Base-by-base conservation (phyloP, 2,888 invertebrate genomes). In the Erebia aethiops region DNA sequence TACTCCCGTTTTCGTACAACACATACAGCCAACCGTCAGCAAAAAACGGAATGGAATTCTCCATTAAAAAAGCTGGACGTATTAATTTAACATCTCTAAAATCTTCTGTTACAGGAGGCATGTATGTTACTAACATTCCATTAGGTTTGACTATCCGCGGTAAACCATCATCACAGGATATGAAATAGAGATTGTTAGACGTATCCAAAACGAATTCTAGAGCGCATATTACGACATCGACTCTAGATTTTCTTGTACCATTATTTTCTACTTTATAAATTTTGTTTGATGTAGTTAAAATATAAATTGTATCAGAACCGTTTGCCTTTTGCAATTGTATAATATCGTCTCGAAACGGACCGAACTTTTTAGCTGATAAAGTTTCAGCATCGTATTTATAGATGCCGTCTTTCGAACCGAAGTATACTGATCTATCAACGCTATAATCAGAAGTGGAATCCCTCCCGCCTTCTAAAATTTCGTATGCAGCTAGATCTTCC, bases 201-300 rank as follows among this genome's bases (percentile, higher is more conserved):
- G 88, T 89, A 67, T 90, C 90, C 26, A 91, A 75, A n/a, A 91
- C 90, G 72, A 91, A 91, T 77, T 90, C 82, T 9, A 74, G 51
- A 0, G 89, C 90, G 65, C 90, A 90, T 1, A 73, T 58, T 0
- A 89, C 76, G 0, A 74, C 75, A 35, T 77, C 67, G 0, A 90
- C 69, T 69, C 77, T 85, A 0, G 81, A 85, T 72, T 79, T 86
- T 0, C 83, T 66, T 0, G 85, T 87, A 0, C 86, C 90, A 49
- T 85, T 82, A 0, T 81, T 83, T 75, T 87, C 85, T 5, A 90
- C 72, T 75, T 82, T 84, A 46, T 76, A 88, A 0, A 91, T n/a
- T 70, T 80, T 85, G 10, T 84, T 77, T 1, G 84, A 80, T 1
- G 74, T 63, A 10, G 80, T 88, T 14, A 90, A 72, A 51, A 84